Percentiles rank a stretch among this genome's conserved stretches.
Evolutionary conservation across 2,113 vertebrate genomes (phyloP).

Genomic region (Podarcis muralis): DNA sequence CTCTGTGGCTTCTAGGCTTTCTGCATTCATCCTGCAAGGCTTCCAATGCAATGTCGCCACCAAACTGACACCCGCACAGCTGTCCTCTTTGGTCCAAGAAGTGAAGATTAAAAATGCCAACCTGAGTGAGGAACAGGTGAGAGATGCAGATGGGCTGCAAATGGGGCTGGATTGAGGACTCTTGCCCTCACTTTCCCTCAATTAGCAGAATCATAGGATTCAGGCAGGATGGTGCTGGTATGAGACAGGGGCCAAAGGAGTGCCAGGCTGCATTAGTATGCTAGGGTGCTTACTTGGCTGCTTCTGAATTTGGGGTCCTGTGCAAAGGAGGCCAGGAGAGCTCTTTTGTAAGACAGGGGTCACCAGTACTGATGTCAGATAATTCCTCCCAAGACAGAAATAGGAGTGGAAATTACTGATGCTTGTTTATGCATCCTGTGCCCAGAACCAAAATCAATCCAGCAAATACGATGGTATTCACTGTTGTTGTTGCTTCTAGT

Average conservation of each 20-base stretch:
- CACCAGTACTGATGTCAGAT: too few relatives aligned
- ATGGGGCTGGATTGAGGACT: not conserved
- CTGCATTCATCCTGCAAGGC: constrained; percentile 28
- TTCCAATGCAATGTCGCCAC: constrained; percentile 60
- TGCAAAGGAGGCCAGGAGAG: too few relatives aligned
- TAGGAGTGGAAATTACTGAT: too few relatives aligned
- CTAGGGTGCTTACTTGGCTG: not conserved
- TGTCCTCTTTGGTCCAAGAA: constrained; percentile 43
- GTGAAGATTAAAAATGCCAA: not conserved
- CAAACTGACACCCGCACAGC: constrained; percentile 21
- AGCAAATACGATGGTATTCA: too few relatives aligned
- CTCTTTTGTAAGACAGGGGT: too few relatives aligned
- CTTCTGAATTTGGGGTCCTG: not conserved
- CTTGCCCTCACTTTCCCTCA: not conserved
- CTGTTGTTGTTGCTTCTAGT: too few relatives aligned
- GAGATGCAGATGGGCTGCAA: not conserved
- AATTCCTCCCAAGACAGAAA: too few relatives aligned
- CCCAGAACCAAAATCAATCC: too few relatives aligned
- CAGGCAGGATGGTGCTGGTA: not conserved
- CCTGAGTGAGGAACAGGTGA: constrained; percentile 70
- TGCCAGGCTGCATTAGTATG: not conserved
- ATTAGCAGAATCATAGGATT: not conserved
- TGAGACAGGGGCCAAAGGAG: not conserved
- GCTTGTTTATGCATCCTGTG: too few relatives aligned
- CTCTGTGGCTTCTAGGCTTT: not conserved